Conservation (phyloP, 1,140 invertebrate species). For the Drosophila willistoni region DNA sequence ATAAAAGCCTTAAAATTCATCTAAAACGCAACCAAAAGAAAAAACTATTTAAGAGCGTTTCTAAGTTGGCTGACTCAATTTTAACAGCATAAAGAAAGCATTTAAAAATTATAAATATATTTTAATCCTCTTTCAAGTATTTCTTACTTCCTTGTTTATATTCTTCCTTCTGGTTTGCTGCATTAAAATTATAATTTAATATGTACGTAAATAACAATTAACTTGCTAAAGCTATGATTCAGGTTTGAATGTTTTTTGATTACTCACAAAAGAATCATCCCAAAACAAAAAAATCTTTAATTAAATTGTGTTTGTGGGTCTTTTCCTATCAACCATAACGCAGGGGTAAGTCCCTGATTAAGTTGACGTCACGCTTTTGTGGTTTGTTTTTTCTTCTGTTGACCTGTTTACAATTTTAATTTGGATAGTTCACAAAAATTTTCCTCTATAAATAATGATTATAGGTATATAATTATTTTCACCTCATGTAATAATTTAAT, state of each 20-base stretch:
- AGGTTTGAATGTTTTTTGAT: slow-evolving; percentile 31
- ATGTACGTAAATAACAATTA: slow-evolving; percentile 12
- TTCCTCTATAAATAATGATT: not conserved
- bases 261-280: slow-evolving; percentile 31
- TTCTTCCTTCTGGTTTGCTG: not conserved
- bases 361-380: slow-evolving; percentile 44
- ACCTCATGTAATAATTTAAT: slow-evolving; percentile 10
- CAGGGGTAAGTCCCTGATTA: slow-evolving; percentile 46
- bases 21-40: too few species aligned
- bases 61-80: too few species aligned
- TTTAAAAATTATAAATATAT: not conserved
- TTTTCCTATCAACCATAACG: slow-evolving; percentile 21
- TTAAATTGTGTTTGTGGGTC: slow-evolving; percentile 19
- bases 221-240: slow-evolving; percentile 10
- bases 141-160: not conserved
- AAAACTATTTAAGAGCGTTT: too few species aligned
- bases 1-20: too few species aligned
- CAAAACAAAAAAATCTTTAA: slow-evolving; percentile 13
- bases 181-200: not conserved
- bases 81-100: not conserved
- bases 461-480: slow-evolving; percentile 34
- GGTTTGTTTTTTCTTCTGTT: not conserved
- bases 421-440: not conserved
- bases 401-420: slow-evolving; percentile 25
- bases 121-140: not conserved